A percentile compares a stretch with the other conserved stretches of the same genome.
phyloP scores from a whole-genome alignment of 2,888 invertebrate species.

The Xestia xanthographa region DNA sequence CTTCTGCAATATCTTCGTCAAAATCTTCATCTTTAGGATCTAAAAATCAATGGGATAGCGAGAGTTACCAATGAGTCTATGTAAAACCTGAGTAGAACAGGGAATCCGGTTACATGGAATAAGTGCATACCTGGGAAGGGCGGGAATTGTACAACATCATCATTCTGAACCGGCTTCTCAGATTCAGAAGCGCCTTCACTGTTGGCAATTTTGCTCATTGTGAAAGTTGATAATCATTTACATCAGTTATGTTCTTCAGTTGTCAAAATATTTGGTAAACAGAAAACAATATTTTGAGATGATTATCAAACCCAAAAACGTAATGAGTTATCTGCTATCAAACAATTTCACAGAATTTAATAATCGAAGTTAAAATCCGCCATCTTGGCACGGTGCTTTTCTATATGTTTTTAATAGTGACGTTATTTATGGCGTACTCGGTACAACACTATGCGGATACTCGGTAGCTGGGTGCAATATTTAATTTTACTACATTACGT shows the following conservation, averaged over 20 bases:
- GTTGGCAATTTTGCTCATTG: constrained; percentile 81
- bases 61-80: neutral
- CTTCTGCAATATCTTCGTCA: constrained; percentile 88
- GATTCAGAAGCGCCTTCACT: constrained; percentile 76
- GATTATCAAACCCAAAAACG: neutral
- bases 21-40: constrained; percentile 87
- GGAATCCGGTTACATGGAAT: neutral
- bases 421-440: neutral
- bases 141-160: constrained; percentile 83
- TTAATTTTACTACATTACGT: neutral
- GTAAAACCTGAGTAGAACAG: neutral
- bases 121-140: constrained; percentile 83
- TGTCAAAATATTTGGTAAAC: constrained; percentile 3
- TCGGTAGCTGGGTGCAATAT: neutral
- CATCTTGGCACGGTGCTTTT: constrained; percentile 60
- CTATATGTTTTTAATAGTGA: constrained; percentile 46
- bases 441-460: constrained; percentile 5
- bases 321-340: neutral
- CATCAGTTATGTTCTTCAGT: constrained; percentile 49
- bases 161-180: constrained; percentile 84
- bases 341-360: constrained; percentile 32
- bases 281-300: neutral
- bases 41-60: constrained; percentile 68
- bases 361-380: constrained; percentile 54
- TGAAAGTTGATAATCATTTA: constrained; percentile 64